Evolutionary conservation across 2,797 vertebrate species (phyloP), one percentile per base, ranked within the genome.

Genomic region (Limosa lapponica): DNA sequence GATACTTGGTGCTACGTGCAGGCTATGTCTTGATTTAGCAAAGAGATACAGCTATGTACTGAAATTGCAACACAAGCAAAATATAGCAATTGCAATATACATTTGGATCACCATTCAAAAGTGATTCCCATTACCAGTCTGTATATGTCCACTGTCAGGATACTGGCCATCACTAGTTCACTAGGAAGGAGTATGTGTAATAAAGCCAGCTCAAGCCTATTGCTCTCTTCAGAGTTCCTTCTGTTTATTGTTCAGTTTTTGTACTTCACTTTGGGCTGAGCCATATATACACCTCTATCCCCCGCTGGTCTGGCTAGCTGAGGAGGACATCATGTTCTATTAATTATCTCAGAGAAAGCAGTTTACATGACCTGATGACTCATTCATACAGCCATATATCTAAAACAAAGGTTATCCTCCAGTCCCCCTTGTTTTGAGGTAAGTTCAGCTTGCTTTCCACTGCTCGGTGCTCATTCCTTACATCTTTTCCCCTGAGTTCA

Each of bases 261-360:
- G n/a, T 44, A 8, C 18, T 61, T 82, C 9, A 5, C 52, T 23
- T 82, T 78, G 28, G 37, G 52, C 55, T 75, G 32, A 91, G 25
- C 34, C 8, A 13, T 23, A 0, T 28, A 7, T 0, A 0, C 22
- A 28, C 32, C 18, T 61, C 15, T 48, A 27, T 37, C 16, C 14
- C 5, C 4, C 5, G 4, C 22, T 34, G 52, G 24, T 51, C 54
- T 84, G 66, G 19, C 44, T 59, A 59, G 27, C 57, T 78, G 22
- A 3, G 24, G 36, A 37, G 81, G 30, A 22, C 11, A 3, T 73
- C 49, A 9, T 3, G 4, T 39, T 39, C 44, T 44, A 20, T 34
- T 64, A 48, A 39, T 77, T 57, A 24, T 54, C 39, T 52, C 20
- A 19, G 36, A 57, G 49, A 49, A 80, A 30, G 43, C 59, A 83